Conservation (phyloP, 2,113 vertebrate species). For the Elephantulus edwardii region DNA sequence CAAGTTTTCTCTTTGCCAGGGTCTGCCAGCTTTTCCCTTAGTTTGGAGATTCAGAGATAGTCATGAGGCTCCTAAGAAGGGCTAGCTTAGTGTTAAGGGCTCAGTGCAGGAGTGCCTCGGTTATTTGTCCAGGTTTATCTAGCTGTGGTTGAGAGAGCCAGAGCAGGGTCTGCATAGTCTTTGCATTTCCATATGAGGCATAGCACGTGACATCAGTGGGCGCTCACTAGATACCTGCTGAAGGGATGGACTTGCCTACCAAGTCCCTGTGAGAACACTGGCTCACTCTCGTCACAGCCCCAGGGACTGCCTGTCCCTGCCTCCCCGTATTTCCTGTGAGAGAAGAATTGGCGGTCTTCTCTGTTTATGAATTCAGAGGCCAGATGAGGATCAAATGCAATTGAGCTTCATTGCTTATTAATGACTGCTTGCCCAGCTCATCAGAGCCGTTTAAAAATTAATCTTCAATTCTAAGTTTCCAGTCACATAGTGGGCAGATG, state of each 20-base stretch:
- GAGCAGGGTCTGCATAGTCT: neutral
- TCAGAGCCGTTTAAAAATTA: neutral
- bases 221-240: neutral
- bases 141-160: neutral
- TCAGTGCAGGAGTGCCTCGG: neutral
- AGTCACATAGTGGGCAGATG: neutral
- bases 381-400: neutral
- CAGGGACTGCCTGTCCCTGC: neutral
- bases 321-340: neutral
- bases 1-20: neutral
- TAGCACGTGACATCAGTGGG: neutral
- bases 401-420: neutral
- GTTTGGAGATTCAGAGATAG: neutral
- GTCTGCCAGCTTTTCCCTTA: neutral
- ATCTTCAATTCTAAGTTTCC: neutral
- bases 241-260: neutral
- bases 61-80: neutral
- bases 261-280: rapidly evolving
- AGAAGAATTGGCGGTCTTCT: neutral
- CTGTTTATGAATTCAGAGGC: neutral
- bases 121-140: neutral
- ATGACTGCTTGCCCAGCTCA: neutral
- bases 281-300: neutral
- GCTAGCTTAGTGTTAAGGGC: neutral
- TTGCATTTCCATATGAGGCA: neutral